Base-by-base conservation (phyloP, 2,888 invertebrate species). In the Coelogynopora nodosa region DNA sequence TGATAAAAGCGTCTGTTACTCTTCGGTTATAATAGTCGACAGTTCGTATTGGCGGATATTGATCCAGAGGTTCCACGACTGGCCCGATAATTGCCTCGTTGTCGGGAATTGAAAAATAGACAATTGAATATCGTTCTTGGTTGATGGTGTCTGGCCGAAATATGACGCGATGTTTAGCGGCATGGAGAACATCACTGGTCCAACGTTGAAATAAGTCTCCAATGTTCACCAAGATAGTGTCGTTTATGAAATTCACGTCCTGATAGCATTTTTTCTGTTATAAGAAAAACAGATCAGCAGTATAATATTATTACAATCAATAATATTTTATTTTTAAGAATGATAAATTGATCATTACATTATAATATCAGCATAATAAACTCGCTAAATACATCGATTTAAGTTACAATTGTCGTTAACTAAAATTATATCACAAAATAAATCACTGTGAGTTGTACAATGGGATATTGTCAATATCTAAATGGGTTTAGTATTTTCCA, bases 201-300 rank as follows among this genome's bases (percentile, higher is more conserved):
- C 95, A 95, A 67, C 93, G 93, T 10, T 94, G 94, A 80, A 95
- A 92, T 85, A 95, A 93, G 90, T 95, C 94, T 29, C 95, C 95
- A 30, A 94, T 93, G 90, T 95, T 95, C 31, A 95, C 93, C 84
- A 95, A 93, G 89, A 95, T 94, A 31, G 95, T 94, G 67, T 95
- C 94, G 0, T 94, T 94, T 84, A 95, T 93, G 90, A 95, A 95
- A 0, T 94, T 94, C 2, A 95, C 94, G 80, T 94, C 93, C n/a
- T n/a, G n/a, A n/a, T n/a, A n/a, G n/a, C n/a, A n/a, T n/a, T n/a
- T n/a, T n/a, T n/a, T n/a, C n/a, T n/a, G n/a, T n/a, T n/a, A n/a
- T n/a, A n/a, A n/a, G n/a, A n/a, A n/a, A n/a, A n/a, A n/a, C n/a
- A n/a, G n/a, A n/a, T n/a, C n/a, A n/a, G n/a, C n/a, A n/a, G n/a